Evolutionary conservation across 2,797 vertebrate genomes (phyloP).

Genomic region (Oreonectes daqikongensis): DNA sequence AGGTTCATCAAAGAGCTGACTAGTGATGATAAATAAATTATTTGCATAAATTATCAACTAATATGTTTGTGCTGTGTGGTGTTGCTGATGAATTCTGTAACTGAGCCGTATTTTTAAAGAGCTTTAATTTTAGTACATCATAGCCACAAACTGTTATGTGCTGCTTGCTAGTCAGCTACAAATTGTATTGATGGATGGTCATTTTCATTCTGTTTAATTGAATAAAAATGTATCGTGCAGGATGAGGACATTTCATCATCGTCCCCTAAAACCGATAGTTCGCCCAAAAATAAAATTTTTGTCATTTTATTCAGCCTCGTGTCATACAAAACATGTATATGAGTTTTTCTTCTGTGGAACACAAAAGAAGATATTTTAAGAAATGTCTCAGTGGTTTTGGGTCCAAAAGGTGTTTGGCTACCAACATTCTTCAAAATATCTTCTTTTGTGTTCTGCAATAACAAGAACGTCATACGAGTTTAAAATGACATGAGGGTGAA

Average conservation of each 20-base stretch:
- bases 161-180: not conserved
- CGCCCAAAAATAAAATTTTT: not conserved
- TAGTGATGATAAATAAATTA: slow-evolving; percentile 49
- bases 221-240: not conserved
- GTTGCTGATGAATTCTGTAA: slow-evolving; percentile 1
- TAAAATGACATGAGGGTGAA: too few species aligned
- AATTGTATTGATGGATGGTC: not conserved
- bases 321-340: too few species aligned
- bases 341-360: not conserved
- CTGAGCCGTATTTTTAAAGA: not conserved
- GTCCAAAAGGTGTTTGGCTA: too few species aligned
- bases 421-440: too few species aligned
- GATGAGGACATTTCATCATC: too few species aligned
- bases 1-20: slow-evolving; percentile 42
- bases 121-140: not conserved
- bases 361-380: not conserved
- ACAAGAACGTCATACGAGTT: too few species aligned
- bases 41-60: slow-evolving; percentile 42
- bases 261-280: too few species aligned
- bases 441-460: too few species aligned
- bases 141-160: not conserved
- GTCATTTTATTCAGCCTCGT: not conserved
- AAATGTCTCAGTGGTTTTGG: too few species aligned
- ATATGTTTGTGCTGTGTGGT: slow-evolving; percentile 29
- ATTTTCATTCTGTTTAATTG: not conserved